phyloP scores from a whole-genome alignment of 2,797 vertebrate species.

The Octomys mimax region DNA sequence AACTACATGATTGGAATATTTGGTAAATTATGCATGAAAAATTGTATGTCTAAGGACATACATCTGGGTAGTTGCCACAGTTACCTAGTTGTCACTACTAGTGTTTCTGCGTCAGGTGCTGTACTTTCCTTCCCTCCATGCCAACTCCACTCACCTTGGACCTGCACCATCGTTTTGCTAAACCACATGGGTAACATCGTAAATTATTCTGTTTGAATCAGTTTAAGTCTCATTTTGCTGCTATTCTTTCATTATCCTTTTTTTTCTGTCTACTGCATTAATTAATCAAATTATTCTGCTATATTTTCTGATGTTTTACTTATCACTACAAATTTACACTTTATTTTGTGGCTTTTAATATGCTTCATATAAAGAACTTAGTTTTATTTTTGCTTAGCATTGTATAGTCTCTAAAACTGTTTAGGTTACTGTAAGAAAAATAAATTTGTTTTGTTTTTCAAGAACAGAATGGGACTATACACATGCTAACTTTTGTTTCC shows the following conservation, averaged over 20 bases:
- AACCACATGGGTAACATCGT: slow-evolving; percentile 70
- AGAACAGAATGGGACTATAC: slow-evolving; percentile 87
- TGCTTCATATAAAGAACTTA: slow-evolving; percentile 83
- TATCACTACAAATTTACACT: slow-evolving; percentile 80
- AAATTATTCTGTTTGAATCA: slow-evolving; percentile 80
- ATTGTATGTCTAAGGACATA: slow-evolving; percentile 10
- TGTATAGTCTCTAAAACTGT: slow-evolving; percentile 88
- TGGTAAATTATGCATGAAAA: slow-evolving; percentile 30
- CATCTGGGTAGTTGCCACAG: not conserved
- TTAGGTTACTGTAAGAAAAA: slow-evolving; percentile 73
- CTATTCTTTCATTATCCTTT: slow-evolving; percentile 81
- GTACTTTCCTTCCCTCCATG: slow-evolving; percentile 61
- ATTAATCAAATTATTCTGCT: slow-evolving; percentile 79
- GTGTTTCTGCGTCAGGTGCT: slow-evolving; percentile 56
- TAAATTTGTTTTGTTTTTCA: slow-evolving; percentile 50
- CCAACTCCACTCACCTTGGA: slow-evolving; percentile 70
- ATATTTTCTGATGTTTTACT: slow-evolving; percentile 81
- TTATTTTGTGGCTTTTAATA: slow-evolving; percentile 81
- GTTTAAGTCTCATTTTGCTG: slow-evolving; percentile 80
- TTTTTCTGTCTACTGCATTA: slow-evolving; percentile 83
- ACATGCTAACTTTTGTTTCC: slow-evolving; percentile 91
- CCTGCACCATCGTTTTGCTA: slow-evolving; percentile 80
- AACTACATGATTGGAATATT: slow-evolving; percentile 41
- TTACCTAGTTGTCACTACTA: slow-evolving; percentile 10
- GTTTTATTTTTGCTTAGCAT: slow-evolving; percentile 87